These are phyloP conservation scores for Cartodere bifasciata DNA, from an alignment of 2,888 invertebrate genomes.

Conservation along the genomic window DNA sequence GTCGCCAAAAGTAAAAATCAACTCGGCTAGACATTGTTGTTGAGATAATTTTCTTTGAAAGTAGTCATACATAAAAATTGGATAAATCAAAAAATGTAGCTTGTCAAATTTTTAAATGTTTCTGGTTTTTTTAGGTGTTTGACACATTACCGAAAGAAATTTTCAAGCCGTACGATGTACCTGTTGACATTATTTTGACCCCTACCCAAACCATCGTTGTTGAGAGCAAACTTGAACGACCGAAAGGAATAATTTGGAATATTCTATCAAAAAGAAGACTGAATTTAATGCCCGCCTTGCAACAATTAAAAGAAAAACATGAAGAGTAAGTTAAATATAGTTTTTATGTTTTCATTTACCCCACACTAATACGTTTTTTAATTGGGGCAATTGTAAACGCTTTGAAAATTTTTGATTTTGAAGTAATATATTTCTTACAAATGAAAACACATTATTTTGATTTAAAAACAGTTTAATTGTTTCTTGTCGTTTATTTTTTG, in stretches of 20 bases:
- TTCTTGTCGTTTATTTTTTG: no score
- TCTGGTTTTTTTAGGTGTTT: constrained; percentile 41
- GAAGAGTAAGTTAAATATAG: constrained; percentile 43
- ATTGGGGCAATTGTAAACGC: no score
- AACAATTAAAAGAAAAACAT: constrained; percentile 52
- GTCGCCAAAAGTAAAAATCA: no score
- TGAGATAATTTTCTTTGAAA: no score
- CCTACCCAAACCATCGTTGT: constrained; percentile 64
- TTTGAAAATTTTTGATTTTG: no score
- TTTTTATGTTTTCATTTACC: constrained; percentile 1
- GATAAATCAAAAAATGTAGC: constrained; percentile 1
- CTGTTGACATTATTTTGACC: constrained; percentile 76
- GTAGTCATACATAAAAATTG: not conserved
- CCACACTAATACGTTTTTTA: no score
- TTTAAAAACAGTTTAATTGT: no score
- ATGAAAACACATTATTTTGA: no score
- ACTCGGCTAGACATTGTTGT: no score
- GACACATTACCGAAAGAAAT: constrained; percentile 60
- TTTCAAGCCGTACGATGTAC: constrained; percentile 69
- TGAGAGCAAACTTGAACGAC: constrained; percentile 45
- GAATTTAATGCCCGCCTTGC: constrained; percentile 59
- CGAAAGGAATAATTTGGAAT: constrained; percentile 69
- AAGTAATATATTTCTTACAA: no score
- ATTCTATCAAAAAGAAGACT: constrained; percentile 59
- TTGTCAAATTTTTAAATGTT: constrained; percentile 1